These are phyloP conservation scores for Drosophila mimica DNA, from an alignment of 2,888 invertebrate species.

Conservation along the genomic window DNA sequence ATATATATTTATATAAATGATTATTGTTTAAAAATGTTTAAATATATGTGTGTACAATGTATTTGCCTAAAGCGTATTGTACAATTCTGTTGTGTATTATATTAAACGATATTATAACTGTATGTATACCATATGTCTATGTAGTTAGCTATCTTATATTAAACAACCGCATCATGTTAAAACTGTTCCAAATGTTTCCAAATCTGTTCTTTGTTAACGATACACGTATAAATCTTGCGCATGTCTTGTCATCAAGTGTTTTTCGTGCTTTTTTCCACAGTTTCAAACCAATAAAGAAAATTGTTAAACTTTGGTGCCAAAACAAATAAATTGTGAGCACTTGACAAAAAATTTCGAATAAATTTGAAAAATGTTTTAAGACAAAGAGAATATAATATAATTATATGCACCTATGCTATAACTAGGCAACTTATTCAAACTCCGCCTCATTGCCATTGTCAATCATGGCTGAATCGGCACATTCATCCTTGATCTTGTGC, in stretches of 20 bases:
- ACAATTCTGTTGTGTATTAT: constrained; percentile 62
- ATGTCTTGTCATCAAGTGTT: constrained; percentile 39
- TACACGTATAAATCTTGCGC: constrained; percentile 19
- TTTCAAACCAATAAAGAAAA: constrained; percentile 36
- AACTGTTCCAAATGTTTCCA: constrained; percentile 58
- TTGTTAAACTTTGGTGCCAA: constrained; percentile 59
- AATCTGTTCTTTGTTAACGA: constrained; percentile 37
- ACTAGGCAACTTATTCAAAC: constrained; percentile 18
- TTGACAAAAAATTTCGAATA: constrained; percentile 50
- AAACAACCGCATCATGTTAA: constrained; percentile 38
- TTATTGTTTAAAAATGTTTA: constrained; percentile 55
- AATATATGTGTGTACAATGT: constrained; percentile 57
- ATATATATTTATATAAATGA: constrained; percentile 51
- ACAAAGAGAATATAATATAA: background rate
- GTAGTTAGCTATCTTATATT: constrained; percentile 55
- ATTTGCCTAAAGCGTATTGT: constrained; percentile 52
- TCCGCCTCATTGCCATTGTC: constrained; percentile 34
- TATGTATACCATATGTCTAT: constrained; percentile 50
- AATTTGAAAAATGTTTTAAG: constrained; percentile 42
- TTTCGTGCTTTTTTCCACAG: constrained; percentile 49
- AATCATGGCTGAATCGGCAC: constrained; percentile 32
- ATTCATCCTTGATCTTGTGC: constrained; percentile 62
- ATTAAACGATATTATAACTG: constrained; percentile 62
- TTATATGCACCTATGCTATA: background rate
- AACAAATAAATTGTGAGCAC: constrained; percentile 47